Evolutionary conservation across 1,140 invertebrate species (phyloP).

Genomic region (Globodera ellingtonae): DNA sequence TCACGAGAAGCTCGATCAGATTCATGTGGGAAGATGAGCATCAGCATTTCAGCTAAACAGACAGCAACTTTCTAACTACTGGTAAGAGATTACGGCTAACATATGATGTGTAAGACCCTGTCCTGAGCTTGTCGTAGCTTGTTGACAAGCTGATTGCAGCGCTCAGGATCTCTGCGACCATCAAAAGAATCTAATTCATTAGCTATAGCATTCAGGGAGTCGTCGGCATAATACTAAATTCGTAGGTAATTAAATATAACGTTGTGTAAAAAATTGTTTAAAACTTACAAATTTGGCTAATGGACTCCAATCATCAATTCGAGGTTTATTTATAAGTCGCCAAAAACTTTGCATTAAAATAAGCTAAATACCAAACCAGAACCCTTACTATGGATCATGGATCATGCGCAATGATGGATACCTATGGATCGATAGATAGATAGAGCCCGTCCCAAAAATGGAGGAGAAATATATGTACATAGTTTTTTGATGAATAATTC

Average conservation of each 20-base stretch:
- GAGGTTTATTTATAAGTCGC: constrained; percentile 62
- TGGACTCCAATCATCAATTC: constrained; percentile 50
- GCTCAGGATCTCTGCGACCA: constrained; percentile 91
- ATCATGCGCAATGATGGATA: background rate
- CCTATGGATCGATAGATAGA: too few relatives aligned
- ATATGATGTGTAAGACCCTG: constrained; percentile 62
- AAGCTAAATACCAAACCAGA: constrained; percentile 18
- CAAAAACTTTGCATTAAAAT: constrained; percentile 60
- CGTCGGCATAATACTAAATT: constrained; percentile 84
- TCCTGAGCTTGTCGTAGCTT: constrained; percentile 78
- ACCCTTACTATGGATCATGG: background rate
- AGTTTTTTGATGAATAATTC: too few relatives aligned
- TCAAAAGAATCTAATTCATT: constrained; percentile 94
- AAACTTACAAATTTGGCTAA: constrained; percentile 26
- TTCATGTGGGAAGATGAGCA: constrained; percentile 70
- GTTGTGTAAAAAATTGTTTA: background rate
- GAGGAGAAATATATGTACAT: too few relatives aligned
- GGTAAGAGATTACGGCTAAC: constrained; percentile 6
- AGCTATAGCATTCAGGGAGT: constrained; percentile 77
- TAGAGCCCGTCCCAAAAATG: too few relatives aligned
- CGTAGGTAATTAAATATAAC: background rate
- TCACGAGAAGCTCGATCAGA: constrained; percentile 82
- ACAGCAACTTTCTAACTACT: constrained; percentile 1
- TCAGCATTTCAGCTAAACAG: constrained; percentile 84
- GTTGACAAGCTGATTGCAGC: constrained; percentile 89